Percentiles rank a stretch among this genome's conserved stretches.
These are phyloP conservation scores for Aporrectodea caliginosa DNA, from an alignment of 1,140 invertebrate genomes.

Conservation along the genomic window DNA sequence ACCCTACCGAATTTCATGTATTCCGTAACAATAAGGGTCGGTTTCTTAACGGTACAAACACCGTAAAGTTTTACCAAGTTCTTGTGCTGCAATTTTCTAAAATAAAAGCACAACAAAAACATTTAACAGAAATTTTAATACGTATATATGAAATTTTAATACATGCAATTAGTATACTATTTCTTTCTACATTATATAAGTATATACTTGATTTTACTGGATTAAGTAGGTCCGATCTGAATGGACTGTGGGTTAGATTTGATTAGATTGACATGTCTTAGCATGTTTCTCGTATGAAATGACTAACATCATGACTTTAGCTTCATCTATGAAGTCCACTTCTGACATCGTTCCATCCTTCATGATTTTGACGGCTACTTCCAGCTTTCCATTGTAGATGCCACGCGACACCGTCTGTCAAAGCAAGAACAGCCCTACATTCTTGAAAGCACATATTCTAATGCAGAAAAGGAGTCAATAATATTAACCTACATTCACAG, in stretches of 20 bases:
- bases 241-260: background rate
- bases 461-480: too few species aligned
- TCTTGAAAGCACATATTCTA: too few species aligned
- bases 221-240: background rate
- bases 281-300: too few species aligned
- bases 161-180: background rate
- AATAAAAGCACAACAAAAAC: conserved; percentile 42
- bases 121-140: background rate
- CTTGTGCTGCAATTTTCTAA: conserved; percentile 84
- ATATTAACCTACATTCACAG: too few species aligned
- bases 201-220: background rate
- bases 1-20: conserved; percentile 72
- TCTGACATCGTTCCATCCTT: conserved; percentile 94
- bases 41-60: conserved; percentile 87
- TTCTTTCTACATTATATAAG: background rate
- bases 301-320: conserved; percentile 86
- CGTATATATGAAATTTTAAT: background rate
- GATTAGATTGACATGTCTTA: too few species aligned
- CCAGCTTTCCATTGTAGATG: conserved; percentile 63
- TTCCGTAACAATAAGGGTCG: conserved; percentile 93
- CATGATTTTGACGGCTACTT: conserved; percentile 95
- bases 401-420: conserved; percentile 27
- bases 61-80: conserved; percentile 94
- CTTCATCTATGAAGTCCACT: conserved; percentile 92
- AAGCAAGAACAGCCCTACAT: too few species aligned